Percentiles rank a stretch among this genome's conserved stretches.
phyloP scores from a whole-genome alignment of 2,113 vertebrate species.

The Laterallus jamaicensis region DNA sequence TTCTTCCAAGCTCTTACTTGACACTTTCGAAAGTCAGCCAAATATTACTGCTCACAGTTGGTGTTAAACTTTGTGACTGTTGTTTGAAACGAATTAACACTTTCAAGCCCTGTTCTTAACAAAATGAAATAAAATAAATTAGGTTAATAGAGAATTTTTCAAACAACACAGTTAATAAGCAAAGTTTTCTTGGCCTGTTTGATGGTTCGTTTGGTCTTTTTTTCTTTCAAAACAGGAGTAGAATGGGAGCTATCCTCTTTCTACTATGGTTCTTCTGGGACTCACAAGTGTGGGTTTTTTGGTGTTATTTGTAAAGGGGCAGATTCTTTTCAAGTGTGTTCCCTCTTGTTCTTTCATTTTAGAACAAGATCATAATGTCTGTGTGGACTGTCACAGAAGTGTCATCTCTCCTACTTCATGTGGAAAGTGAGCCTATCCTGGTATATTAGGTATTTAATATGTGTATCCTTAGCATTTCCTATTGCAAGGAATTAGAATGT shows the following conservation, averaged over 20 bases:
- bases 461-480: not conserved
- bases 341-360: not conserved
- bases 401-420: not conserved
- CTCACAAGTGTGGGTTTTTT: not conserved
- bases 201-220: not conserved
- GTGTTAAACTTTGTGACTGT: not conserved
- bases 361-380: not conserved
- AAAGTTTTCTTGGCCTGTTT: not conserved
- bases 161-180: no score
- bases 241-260: not conserved
- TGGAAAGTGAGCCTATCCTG: not conserved
- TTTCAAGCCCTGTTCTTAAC: not conserved
- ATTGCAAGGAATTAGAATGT: not conserved
- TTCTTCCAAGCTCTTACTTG: not conserved
- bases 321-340: not conserved
- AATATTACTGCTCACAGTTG: not conserved
- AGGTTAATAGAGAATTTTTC: not conserved
- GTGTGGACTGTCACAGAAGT: not conserved
- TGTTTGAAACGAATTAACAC: not conserved
- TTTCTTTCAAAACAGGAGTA: not conserved
- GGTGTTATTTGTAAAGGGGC: not conserved
- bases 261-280: not conserved
- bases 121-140: not conserved
- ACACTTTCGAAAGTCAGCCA: not conserved
- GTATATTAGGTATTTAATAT: not conserved